Base-by-base conservation (phyloP, 1,140 invertebrate genomes). In the Ostrea denselamellosa region DNA sequence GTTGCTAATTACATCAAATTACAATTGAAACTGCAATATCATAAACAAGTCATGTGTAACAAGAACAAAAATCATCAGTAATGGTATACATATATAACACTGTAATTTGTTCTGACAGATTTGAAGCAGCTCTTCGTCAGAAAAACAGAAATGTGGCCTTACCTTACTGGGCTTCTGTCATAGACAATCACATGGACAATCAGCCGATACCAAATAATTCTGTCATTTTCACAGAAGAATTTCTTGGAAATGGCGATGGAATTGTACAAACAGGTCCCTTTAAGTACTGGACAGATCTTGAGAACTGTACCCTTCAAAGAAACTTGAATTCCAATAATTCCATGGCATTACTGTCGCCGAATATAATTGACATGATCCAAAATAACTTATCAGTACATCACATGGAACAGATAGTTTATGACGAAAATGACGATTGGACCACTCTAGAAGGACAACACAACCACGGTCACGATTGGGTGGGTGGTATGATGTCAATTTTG, bases 391-490 rank as follows among this genome's bases (percentile, higher is more conserved):
- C 22, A 2, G 34, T 58, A 44, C 54, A 25, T 17, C 8, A 85
- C 28, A 52, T 62, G 19, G 2, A 14, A 58, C 53, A 85, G 10
- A 54, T 88, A 25, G 88, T 89, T 14, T 62, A 82, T 17, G 58
- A 87, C 22, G 83, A 83, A 19, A 83, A 58, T 28, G 62, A 85
- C 8, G 82, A 85, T 9, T 58, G 65, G 19, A 7, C 22, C 34
- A 86, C 65, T 14, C 28, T 91, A 54, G 90, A 91, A 53, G 62
- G 88, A 8, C 86, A 89, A 14, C 90, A 91, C 53, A 88, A 90
- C 52, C 58, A 77, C 4, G 82, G 85, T 1, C 90, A 91, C 77
- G 82, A 58, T 0, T 91, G 90, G 90, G 84, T 91, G 8, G 89
- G 88, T n/a, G 90, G 90, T 8, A 90, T 85, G 51, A 89, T 91